These are phyloP conservation scores for Scaeva pyrastri DNA, from an alignment of 2,888 invertebrate species.

Conservation along the genomic window DNA sequence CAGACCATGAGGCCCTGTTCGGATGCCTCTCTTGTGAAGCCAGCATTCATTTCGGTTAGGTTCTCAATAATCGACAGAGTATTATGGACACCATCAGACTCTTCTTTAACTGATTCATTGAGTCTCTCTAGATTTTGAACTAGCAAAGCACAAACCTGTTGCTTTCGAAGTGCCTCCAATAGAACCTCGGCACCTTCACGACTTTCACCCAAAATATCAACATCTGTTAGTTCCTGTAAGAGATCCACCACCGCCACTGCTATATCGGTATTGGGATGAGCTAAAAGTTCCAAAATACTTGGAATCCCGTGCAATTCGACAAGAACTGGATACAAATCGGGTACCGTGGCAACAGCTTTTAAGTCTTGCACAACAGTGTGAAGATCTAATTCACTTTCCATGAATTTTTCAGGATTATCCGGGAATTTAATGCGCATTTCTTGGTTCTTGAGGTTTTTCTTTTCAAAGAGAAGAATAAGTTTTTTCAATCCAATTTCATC, in stretches of 20 bases:
- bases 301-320: slow-evolving; percentile 95
- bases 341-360: slow-evolving; percentile 97
- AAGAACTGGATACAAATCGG: slow-evolving; percentile 96
- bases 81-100: slow-evolving; percentile 98
- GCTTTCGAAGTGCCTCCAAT: slow-evolving; percentile 94
- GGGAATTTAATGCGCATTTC: slow-evolving; percentile 99
- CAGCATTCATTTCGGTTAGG: slow-evolving; percentile 94
- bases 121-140: slow-evolving; percentile 97
- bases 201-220: slow-evolving; percentile 95
- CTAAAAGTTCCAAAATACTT: slow-evolving; percentile 94
- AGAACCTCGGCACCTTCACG: slow-evolving; percentile 95
- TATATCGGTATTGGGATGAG: slow-evolving; percentile 96
- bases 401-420: slow-evolving; percentile 98
- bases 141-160: slow-evolving; percentile 94
- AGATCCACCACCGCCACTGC: slow-evolving; percentile 85
- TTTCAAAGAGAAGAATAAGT: slow-evolving; percentile 96
- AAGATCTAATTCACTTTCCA: slow-evolving; percentile 98
- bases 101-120: slow-evolving; percentile 96
- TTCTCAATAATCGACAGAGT: slow-evolving; percentile 96
- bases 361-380: slow-evolving; percentile 95
- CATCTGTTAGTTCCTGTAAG: slow-evolving; percentile 95
- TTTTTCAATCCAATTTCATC: slow-evolving; percentile 95
- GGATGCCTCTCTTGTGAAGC: slow-evolving; percentile 92
- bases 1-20: slow-evolving; percentile 96
- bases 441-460: slow-evolving; percentile 95